phyloP scores from a whole-genome alignment of 2,888 invertebrate genomes.

The Apotomis turbidana region DNA sequence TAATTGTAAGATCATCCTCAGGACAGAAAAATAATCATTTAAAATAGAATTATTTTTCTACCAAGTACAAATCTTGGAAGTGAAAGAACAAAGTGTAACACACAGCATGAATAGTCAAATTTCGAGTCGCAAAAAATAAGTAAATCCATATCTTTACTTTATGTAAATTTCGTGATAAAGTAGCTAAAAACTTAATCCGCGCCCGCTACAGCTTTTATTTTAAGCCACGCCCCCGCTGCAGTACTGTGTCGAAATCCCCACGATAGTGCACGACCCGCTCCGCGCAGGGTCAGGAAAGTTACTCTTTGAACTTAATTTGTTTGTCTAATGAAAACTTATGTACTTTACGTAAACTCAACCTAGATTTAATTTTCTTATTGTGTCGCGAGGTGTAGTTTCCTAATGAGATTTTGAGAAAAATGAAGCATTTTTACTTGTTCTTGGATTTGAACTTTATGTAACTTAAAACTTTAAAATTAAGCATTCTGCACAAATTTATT shows the following conservation, averaged over 20 bases:
- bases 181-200: neutral
- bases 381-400: slow-evolving; percentile 5
- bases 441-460: too few species aligned
- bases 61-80: too few species aligned
- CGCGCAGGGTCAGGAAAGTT: slow-evolving; percentile 42
- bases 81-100: too few species aligned
- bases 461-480: too few species aligned
- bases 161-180: too few species aligned
- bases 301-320: slow-evolving; percentile 39
- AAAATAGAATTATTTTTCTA: too few species aligned
- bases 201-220: slow-evolving; percentile 10
- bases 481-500: too few species aligned
- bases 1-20: too few species aligned
- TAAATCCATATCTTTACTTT: too few species aligned
- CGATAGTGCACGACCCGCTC: slow-evolving; percentile 40
- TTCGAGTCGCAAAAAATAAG: too few species aligned
- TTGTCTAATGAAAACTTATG: slow-evolving; percentile 43
- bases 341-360: slow-evolving; percentile 39
- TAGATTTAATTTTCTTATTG: slow-evolving; percentile 38
- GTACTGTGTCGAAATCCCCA: slow-evolving; percentile 42
- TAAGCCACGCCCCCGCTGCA: slow-evolving; percentile 11
- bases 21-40: too few species aligned
- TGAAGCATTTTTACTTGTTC: neutral
- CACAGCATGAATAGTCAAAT: too few species aligned
- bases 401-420: slow-evolving; percentile 1